Conservation (phyloP, 2,888 invertebrate genomes). For the Lampropteryx suffumata region DNA sequence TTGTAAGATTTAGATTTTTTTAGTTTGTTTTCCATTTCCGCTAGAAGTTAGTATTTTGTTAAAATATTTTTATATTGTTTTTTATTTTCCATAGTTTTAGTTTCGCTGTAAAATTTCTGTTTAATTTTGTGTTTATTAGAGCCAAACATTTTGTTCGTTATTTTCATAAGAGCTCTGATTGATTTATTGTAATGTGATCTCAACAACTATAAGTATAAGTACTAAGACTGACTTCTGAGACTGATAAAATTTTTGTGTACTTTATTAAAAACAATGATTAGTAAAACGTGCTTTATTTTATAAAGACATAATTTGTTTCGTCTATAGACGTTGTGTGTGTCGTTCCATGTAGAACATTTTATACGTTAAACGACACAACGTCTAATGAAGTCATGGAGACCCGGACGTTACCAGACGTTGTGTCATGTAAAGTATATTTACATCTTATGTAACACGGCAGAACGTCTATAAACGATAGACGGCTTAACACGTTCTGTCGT, state of each 20-base stretch:
- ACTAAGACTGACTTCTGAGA: no score
- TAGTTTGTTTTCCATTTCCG: no score
- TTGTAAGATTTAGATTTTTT: no score
- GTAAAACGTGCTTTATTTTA: neutral
- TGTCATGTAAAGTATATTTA: neutral
- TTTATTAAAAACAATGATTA: neutral
- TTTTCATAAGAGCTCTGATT: no score
- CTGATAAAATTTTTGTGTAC: no score
- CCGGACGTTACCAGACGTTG: neutral
- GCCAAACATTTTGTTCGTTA: no score
- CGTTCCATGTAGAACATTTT: neutral
- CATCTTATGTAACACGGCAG: neutral
- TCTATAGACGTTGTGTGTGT: neutral
- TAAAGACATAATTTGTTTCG: neutral
- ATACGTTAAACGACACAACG: neutral
- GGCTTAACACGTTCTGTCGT: neutral
- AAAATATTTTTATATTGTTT: no score
- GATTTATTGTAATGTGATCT: no score
- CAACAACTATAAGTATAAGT: no score
- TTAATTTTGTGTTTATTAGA: no score
- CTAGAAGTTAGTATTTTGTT: neutral
- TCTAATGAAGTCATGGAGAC: neutral
- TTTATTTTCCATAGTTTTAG: no score
- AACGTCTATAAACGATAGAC: neutral
- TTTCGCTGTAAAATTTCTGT: no score